These are phyloP conservation scores for Achroia grisella DNA, from an alignment of 1,140 invertebrate genomes.

Conservation along the genomic window DNA sequence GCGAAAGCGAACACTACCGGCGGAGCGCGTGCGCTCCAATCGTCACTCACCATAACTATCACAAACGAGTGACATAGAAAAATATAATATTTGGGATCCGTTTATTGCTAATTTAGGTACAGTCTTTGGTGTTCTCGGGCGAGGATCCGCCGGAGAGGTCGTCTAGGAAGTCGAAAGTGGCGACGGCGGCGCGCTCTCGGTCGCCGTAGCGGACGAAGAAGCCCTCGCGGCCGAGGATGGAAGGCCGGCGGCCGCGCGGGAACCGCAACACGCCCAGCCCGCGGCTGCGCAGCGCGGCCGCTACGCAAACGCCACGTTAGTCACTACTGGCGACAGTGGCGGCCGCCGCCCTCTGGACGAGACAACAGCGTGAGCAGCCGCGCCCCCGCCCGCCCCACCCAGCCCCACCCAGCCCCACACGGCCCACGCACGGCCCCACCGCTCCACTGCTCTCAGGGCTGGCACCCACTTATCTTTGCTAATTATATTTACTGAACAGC, in stretches of 20 bases:
- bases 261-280: constrained; percentile 64
- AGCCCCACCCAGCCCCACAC: no score
- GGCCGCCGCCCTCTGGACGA: constrained; percentile 69
- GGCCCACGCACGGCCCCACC: constrained; percentile 53
- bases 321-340: constrained; percentile 1
- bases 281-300: constrained; percentile 64
- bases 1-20: constrained; percentile 19
- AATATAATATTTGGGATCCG: constrained; percentile 45
- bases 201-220: constrained; percentile 86
- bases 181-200: constrained; percentile 83
- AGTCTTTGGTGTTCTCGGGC: constrained; percentile 67
- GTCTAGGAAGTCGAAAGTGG: constrained; percentile 86
- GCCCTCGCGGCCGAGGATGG: constrained; percentile 82
- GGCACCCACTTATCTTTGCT: no score
- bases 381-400: constrained; percentile 33
- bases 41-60: constrained; percentile 24
- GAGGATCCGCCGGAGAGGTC: constrained; percentile 76
- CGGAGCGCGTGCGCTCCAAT: constrained; percentile 6
- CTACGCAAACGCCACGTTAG: constrained; percentile 70
- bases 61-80: constrained; percentile 51
- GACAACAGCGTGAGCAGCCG: constrained; percentile 56
- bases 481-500: no score
- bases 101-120: constrained; percentile 38
- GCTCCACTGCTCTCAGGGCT: constrained; percentile 14
- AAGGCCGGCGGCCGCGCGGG: constrained; percentile 73